phyloP scores from a whole-genome alignment of 2,797 vertebrate species.

The Meda fulgida region DNA sequence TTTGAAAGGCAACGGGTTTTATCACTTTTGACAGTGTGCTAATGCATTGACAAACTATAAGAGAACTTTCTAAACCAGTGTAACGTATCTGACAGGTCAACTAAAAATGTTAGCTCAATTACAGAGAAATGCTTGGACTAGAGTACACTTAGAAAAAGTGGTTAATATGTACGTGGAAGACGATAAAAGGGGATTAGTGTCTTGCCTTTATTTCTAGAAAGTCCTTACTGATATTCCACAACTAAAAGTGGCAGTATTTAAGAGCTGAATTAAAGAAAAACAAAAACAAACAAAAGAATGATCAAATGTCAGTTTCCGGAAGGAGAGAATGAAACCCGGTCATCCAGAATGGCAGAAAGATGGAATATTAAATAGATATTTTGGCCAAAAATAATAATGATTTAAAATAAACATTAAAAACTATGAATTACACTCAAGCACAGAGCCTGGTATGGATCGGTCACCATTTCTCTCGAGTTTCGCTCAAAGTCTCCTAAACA shows the following conservation, averaged over 20 bases:
- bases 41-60: neutral
- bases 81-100: conserved; percentile 12
- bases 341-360: conserved; percentile 5
- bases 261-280: neutral
- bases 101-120: conserved; percentile 9
- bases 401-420: neutral
- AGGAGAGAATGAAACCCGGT: conserved; percentile 24
- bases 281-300: neutral
- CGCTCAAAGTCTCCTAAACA: conserved; percentile 44
- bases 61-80: neutral
- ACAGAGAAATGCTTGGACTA: neutral
- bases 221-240: neutral
- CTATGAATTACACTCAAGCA: conserved; percentile 48
- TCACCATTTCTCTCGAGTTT: conserved; percentile 16
- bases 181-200: conserved; percentile 29
- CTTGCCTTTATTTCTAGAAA: neutral
- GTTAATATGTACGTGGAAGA: conserved; percentile 47
- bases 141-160: neutral
- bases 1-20: no score
- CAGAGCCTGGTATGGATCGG: neutral
- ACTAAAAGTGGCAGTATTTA: neutral
- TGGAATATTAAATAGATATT: neutral
- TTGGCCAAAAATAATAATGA: conserved; percentile 35
- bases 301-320: neutral
- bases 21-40: neutral